phyloP scores from a whole-genome alignment of 1,140 invertebrate genomes.

The Eriocheir sinensis region DNA sequence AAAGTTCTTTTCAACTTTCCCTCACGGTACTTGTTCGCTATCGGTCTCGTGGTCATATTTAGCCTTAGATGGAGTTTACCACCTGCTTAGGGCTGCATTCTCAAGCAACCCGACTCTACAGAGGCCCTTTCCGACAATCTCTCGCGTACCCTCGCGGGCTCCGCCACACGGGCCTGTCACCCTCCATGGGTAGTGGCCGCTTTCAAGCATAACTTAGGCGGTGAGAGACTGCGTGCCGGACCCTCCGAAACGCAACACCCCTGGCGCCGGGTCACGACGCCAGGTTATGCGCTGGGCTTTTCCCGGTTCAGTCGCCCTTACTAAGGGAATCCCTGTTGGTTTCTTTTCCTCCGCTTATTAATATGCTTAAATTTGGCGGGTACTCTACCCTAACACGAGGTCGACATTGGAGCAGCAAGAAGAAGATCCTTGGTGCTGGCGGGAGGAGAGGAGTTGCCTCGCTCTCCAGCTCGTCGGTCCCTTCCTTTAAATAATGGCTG shows the following conservation, averaged over 20 bases:
- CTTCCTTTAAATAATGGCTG: too few species aligned
- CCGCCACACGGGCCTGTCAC: slow-evolving; percentile 82
- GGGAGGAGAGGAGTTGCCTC: too few species aligned
- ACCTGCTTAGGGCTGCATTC: slow-evolving; percentile 87
- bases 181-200: slow-evolving; percentile 87
- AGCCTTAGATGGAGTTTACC: neutral
- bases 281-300: slow-evolving; percentile 87
- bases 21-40: neutral
- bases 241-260: slow-evolving; percentile 88
- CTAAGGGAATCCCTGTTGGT: slow-evolving; percentile 93
- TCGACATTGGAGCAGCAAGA: slow-evolving; percentile 81
- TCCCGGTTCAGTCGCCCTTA: slow-evolving; percentile 93
- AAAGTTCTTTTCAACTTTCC: too few species aligned
- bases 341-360: slow-evolving; percentile 96
- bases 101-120: slow-evolving; percentile 92
- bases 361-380: slow-evolving; percentile 94
- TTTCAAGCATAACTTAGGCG: slow-evolving; percentile 86
- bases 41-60: slow-evolving; percentile 17
- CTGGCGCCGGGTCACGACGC: slow-evolving; percentile 82
- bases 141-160: neutral
- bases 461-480: too few species aligned
- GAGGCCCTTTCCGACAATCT: slow-evolving; percentile 80
- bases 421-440: too few species aligned
- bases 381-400: slow-evolving; percentile 88
- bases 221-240: slow-evolving; percentile 80